A percentile compares a stretch with the other conserved stretches of the same genome.
Evolutionary conservation across 1,140 invertebrate genomes (phyloP).

Genomic region (Lordiphosa mommai): DNA sequence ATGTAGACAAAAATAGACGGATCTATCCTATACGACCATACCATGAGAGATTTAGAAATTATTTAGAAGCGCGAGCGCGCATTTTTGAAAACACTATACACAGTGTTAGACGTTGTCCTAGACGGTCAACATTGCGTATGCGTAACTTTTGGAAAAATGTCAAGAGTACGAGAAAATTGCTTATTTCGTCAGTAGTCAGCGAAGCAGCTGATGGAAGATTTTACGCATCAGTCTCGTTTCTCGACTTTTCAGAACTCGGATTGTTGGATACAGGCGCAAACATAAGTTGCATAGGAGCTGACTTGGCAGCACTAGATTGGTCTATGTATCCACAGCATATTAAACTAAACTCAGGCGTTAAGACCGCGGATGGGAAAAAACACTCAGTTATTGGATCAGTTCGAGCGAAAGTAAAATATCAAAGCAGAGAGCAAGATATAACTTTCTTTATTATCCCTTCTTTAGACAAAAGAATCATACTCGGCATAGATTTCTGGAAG

Average conservation of each 20-base stretch:
- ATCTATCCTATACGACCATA: not conserved
- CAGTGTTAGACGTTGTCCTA: too few relatives aligned
- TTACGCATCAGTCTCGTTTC: constrained; percentile 8
- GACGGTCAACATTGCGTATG: not conserved
- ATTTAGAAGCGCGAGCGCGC: not conserved
- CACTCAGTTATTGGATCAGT: constrained; percentile 1
- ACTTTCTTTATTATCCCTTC: constrained; percentile 9
- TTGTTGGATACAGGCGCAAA: constrained; percentile 14
- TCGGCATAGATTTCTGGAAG: too few relatives aligned
- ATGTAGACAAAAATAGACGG: not conserved
- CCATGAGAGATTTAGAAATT: not conserved
- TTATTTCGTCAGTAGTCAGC: not conserved
- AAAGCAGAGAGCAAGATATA: not conserved
- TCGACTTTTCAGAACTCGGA: constrained; percentile 5
- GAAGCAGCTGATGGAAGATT: not conserved
- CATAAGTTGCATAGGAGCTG: constrained; percentile 11
- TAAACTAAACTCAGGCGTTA: not conserved
- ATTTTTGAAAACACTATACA: not conserved
- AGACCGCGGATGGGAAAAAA: constrained; percentile 7
- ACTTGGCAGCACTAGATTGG: constrained; percentile 1
- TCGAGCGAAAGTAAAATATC: not conserved
- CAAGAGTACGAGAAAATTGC: not conserved
- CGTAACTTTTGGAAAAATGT: not conserved
- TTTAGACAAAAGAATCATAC: not conserved
- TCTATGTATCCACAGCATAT: not conserved